phyloP scores from a whole-genome alignment of 2,113 vertebrate species.

The Platycercus adscitus region DNA sequence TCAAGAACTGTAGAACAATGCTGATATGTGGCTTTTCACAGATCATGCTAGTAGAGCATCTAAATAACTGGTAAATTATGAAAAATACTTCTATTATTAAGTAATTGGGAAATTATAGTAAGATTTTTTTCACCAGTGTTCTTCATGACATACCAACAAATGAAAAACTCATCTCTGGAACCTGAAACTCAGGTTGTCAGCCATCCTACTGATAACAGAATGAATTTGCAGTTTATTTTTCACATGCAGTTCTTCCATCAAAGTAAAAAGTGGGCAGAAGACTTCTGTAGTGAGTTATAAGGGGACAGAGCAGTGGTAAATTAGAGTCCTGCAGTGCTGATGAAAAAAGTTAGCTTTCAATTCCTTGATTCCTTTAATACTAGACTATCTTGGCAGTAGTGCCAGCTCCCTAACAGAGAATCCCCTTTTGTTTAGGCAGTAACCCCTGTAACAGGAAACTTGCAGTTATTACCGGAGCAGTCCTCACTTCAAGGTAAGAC shows the following conservation, averaged over 20 bases:
- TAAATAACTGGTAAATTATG: not conserved
- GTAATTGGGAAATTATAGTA: not conserved
- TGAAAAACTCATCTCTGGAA: not conserved
- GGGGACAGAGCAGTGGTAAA: not conserved
- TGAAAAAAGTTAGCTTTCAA: not conserved
- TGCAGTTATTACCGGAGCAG: not conserved
- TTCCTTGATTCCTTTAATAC: too few species aligned
- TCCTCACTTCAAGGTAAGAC: slow-evolving; percentile 33
- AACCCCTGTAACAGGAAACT: not conserved
- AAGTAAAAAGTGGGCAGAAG: not conserved
- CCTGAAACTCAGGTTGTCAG: not conserved
- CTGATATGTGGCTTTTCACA: not conserved
- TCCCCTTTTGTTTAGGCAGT: not conserved
- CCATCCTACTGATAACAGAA: not conserved
- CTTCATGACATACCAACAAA: not conserved
- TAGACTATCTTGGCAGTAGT: not conserved
- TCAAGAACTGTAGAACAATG: not conserved
- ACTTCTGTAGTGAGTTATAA: not conserved
- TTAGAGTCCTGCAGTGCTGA: not conserved
- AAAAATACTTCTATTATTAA: not conserved
- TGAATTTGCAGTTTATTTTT: not conserved
- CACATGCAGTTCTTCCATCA: not conserved
- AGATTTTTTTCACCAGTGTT: not conserved
- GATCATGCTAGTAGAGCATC: not conserved
- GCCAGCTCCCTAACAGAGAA: not conserved